Evolutionary conservation across 2,888 invertebrate species (phyloP), one percentile per base, ranked within the genome.

Genomic region (Microctonus aethiopoides): DNA sequence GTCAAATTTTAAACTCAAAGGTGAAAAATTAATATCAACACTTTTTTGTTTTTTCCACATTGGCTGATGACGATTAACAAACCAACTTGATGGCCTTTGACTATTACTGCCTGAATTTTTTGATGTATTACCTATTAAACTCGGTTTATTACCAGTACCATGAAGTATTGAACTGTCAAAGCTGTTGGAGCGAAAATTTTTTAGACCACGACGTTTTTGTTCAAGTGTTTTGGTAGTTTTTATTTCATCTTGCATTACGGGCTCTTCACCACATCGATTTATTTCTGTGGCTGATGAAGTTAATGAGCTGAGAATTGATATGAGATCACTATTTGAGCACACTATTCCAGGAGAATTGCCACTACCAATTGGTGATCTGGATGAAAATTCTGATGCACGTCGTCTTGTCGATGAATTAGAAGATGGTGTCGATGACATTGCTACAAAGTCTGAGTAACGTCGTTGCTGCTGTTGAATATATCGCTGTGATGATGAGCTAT

Each of bases 231-330:
- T 80, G 10, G 72, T 64, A 26, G 73, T 66, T 69, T 76, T 79
- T 13, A 63, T 73, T 22, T 68, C 74, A 36, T 67, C 29, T 72
- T 77, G 77, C n/a, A 70, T 74, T 13, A 56, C 26, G 2, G 71
- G 20, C 4, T 80, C 81, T 0, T 78, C 74, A 32, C 77, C 92
- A 81, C 91, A 92, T 83, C 91, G 89, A 82, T 93, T 91, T 81
- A 94, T 93, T 84, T 95, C 95, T 68, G 92, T 93, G 46, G 94
- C 93, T 16, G 95, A 94, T 1, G 94, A 93, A 7, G 95, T 94
- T 74, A 95, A 89, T 29, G 92, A 92, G 78, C 92, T 91, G 76
- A 95, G 90, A 87, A 95, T 94, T 78, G 92, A 92, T 76, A 92
- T 92, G 63, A 95, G 89, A 82, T 95, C 94, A 34, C 92, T 93